Evolutionary conservation across 2,797 vertebrate species (phyloP).

Genomic region (Myripristis jacobus): DNA sequence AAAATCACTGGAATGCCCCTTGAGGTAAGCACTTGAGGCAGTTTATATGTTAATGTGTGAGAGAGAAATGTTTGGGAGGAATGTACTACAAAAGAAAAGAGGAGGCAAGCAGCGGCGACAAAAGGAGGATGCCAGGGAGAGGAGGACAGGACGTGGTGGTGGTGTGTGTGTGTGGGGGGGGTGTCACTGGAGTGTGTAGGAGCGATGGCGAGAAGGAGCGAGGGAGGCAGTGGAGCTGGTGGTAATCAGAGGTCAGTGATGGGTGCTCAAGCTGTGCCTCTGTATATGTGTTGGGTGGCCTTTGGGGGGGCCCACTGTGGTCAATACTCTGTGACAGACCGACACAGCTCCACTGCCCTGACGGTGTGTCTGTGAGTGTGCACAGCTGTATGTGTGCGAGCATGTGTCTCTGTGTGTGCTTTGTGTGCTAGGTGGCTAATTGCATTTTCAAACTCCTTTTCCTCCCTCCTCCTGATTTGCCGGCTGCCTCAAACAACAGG

Average conservation of each 20-base stretch:
- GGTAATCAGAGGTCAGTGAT: constrained; percentile 79
- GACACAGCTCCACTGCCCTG: constrained; percentile 66
- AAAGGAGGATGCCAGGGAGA: constrained; percentile 42
- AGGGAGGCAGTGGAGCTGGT: constrained; percentile 69
- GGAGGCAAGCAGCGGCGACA: constrained; percentile 38
- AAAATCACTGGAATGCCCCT: too few species aligned
- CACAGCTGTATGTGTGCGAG: constrained; percentile 51
- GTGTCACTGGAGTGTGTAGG: constrained; percentile 71
- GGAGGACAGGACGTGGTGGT: not conserved
- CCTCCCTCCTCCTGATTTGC: constrained; percentile 56
- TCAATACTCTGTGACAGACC: constrained; percentile 73
- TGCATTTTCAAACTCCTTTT: constrained; percentile 64
- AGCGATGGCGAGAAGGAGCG: constrained; percentile 70
- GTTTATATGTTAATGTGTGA: constrained; percentile 73
- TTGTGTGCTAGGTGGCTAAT: constrained; percentile 67
- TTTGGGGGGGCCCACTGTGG: constrained; percentile 55
- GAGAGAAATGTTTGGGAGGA: constrained; percentile 55
- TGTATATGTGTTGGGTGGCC: constrained; percentile 40
- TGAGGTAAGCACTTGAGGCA: constrained; percentile 46
- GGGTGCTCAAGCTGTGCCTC: constrained; percentile 74
- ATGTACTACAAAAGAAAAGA: constrained; percentile 56
- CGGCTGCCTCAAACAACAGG: constrained; percentile 32
- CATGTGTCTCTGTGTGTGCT: constrained; percentile 52
- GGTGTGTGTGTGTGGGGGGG: constrained; percentile 19
- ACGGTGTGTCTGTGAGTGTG: constrained; percentile 65